A percentile compares a stretch with the other conserved stretches of the same genome.
Evolutionary conservation across 2,797 vertebrate species (phyloP).

Genomic region (Tolypeutes matacus): DNA sequence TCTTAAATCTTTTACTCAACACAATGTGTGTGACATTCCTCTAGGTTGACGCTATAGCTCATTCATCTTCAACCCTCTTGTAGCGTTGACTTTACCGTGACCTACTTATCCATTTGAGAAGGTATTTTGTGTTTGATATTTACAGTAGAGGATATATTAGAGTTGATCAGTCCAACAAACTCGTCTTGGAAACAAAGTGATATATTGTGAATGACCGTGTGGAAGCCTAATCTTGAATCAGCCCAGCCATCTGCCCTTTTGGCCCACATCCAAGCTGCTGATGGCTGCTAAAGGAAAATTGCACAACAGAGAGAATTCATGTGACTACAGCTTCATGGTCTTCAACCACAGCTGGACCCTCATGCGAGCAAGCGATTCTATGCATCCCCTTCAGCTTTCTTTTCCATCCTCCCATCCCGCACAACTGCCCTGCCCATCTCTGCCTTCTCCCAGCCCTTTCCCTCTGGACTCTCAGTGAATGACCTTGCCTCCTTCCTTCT

Average conservation of each 20-base stretch:
- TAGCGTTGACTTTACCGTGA: neutral
- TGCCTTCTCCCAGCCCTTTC: too few relatives aligned
- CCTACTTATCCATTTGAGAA: neutral
- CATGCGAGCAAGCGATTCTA: neutral
- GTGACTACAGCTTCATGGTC: neutral
- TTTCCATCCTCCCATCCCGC: rapidly evolving
- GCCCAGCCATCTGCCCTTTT: slow-evolving; percentile 57
- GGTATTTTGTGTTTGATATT: neutral
- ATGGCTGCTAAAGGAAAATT: neutral
- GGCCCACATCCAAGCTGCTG: slow-evolving; percentile 26
- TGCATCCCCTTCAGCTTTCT: neutral
- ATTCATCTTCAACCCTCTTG: neutral
- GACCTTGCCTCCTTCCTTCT: neutral
- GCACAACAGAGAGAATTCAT: neutral
- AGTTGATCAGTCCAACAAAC: neutral
- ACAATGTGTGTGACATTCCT: neutral
- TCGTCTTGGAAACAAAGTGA: neutral
- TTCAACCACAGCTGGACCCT: neutral
- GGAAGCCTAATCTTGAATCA: neutral
- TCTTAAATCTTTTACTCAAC: too few relatives aligned
- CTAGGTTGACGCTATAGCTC: neutral
- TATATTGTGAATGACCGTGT: neutral
- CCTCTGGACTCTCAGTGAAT: rapidly evolving
- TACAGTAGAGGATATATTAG: neutral
- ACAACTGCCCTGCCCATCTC: rapidly evolving